Evolutionary conservation across 2,888 invertebrate genomes (phyloP), one percentile per base, ranked within the genome.

Genomic region (Branchipolynoe longqiensis): DNA sequence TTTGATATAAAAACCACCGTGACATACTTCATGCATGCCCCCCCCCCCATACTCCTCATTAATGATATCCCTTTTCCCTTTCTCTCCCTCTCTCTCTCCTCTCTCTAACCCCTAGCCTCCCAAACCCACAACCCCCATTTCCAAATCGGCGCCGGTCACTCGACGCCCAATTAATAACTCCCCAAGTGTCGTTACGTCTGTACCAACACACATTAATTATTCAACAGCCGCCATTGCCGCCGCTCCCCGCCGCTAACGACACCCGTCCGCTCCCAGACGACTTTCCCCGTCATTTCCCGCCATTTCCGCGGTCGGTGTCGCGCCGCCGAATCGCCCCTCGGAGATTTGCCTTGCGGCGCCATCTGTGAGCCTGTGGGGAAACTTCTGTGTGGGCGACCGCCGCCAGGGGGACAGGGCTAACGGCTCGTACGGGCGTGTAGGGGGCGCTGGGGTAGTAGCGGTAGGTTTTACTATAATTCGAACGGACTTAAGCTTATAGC

Each of bases 191-290:
- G 33, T 38, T 69, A 69, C 69, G 36, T 38, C 69, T 36, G 69
- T 18, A 38, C 33, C 69, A 69, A 69, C 69, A 36, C 8, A 69
- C 69, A 69, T 69, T 69, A 69, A 69, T 69, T 69, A 69, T 69
- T 69, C 69, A 69, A 36, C 69, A 69, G 69, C 36, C 69, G 14
- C 33, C 33, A 69, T 38, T 18, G 36, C 69, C 69, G 69, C 36
- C 38, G 36, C 33, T 69, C 4, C 22, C 8, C 58, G 58, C n/a
- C 58, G 58, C 58, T 58, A 58, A 69, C 69, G 69, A 69, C 69
- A 33, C 18, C 38, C 36, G 38, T 14, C 38, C 69, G 36, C n/a
- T 8, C 36, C 36, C 38, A 69, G 69, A 69, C 69, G 69, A 69
- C 69, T 33, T 69, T 69, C 1, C 22, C 33, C 14, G 1, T 25